These are phyloP conservation scores for Tamandua tetradactyla DNA, from an alignment of 2,797 vertebrate genomes.

Conservation along the genomic window DNA sequence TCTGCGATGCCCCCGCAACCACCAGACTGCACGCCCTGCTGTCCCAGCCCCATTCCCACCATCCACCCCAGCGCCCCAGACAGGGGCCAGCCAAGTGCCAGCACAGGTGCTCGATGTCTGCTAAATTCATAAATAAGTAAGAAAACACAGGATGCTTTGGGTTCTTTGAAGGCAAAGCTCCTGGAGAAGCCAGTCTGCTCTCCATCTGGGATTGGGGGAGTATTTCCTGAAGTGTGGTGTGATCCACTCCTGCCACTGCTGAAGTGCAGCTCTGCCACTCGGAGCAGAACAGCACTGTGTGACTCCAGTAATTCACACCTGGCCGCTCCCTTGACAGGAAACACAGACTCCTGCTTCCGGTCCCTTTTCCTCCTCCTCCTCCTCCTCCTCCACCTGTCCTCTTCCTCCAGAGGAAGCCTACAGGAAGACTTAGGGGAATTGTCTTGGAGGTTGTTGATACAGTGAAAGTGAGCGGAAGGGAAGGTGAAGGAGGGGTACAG, in stretches of 20 bases:
- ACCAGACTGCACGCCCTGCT: background rate
- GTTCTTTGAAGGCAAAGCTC: background rate
- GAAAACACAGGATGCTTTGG: background rate
- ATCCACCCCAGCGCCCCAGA: no score
- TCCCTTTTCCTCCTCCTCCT: no score
- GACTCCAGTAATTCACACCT: background rate
- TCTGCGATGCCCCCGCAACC: no score
- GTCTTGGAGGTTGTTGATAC: fast-evolving
- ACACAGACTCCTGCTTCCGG: no score
- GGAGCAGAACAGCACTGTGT: background rate
- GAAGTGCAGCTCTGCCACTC: fast-evolving
- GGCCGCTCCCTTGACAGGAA: no score
- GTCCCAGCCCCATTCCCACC: background rate
- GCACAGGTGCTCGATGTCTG: fast-evolving
- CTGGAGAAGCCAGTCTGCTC: background rate
- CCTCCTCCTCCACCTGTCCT: background rate
- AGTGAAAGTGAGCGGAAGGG: no score
- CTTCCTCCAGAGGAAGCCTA: background rate
- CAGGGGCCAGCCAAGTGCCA: background rate
- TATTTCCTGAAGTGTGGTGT: no score
- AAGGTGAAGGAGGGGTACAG: no score
- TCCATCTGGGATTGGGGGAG: background rate
- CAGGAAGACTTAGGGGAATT: fast-evolving
- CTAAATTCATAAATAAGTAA: no score
- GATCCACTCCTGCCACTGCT: fast-evolving